These are phyloP conservation scores for Lysandra bellargus DNA, from an alignment of 2,888 invertebrate species.

Conservation along the genomic window DNA sequence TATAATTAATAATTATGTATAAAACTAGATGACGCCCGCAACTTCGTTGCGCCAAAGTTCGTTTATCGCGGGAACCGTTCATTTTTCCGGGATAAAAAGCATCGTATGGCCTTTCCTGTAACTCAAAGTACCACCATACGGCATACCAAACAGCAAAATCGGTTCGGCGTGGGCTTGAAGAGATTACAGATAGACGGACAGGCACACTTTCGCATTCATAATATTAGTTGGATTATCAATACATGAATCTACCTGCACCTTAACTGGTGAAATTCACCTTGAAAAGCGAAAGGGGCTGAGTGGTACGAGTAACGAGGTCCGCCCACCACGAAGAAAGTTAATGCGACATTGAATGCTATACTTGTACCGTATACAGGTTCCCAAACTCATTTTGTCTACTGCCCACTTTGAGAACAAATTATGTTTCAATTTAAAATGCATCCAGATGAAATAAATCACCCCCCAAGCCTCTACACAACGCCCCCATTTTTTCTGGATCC, in stretches of 20 bases:
- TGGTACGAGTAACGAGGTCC: constrained; percentile 43
- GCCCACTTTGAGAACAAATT: no score
- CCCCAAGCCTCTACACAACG: no score
- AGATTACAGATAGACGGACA: no score
- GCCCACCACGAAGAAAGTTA: constrained; percentile 39
- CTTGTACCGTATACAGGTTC: not conserved
- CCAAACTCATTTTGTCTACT: no score
- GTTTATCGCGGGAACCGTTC: not conserved
- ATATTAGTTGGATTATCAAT: not conserved
- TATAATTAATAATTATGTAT: no score
- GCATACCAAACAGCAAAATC: not conserved
- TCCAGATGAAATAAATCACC: no score
- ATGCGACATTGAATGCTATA: constrained; percentile 4
- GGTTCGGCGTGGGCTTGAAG: not conserved
- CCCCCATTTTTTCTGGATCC: no score
- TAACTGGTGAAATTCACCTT: constrained; percentile 75
- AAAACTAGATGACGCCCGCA: not conserved
- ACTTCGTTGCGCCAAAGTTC: not conserved
- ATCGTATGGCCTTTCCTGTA: not conserved
- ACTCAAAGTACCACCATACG: not conserved
- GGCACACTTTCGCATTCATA: not conserved
- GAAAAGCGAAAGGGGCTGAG: constrained; percentile 74
- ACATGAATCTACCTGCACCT: constrained; percentile 46
- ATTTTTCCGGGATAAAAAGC: not conserved
- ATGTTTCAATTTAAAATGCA: no score